Evolutionary conservation across 2,113 vertebrate genomes (phyloP), one percentile per base, ranked within the genome.

Genomic region (Ancistrus triradiatus): DNA sequence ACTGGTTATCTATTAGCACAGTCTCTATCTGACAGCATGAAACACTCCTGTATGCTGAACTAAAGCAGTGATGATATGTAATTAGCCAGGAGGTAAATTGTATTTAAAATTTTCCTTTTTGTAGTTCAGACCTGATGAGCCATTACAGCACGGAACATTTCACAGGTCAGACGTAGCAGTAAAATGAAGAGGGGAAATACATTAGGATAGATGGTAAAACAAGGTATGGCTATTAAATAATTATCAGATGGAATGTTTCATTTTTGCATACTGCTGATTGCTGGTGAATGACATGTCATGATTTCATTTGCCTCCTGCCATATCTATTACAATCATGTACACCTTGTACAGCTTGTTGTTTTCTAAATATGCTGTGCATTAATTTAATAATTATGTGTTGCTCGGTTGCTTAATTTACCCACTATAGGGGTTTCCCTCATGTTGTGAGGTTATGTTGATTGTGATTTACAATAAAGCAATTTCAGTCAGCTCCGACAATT

Each of bases 201-300:
- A 72, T 74, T 72, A 74, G 66, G 33, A 63, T 66, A 59, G 48
- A 72, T 71, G 59, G 66, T 69, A 70, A 78, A 68, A 63, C 48
- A 59, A 67, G 65, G 38, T 40, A 25, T 56, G 44, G 55, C 81
- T 78, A 81, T 85, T 78, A 83, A 85, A 83, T 77, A 82, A 80
- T 74, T 52, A 68, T 62, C 42, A 48, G 40, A 47, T 44, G 63
- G 22, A 59, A 56, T 21, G 65, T 56, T 70, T 49, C 55, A 51
- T 64, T 62, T 49, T 62, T 68, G 37, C 56, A 46, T 44, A 19
- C n/a, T 35, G 50, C 49, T 31, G 71, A 66, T 60, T 64, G 71
- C 70, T 74, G 70, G 77, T 75, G 71, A 83, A 80, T 69, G 74
- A 72, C 66, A 52, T 62, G 68, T 80, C 68, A 80, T 63, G 25